Base-by-base conservation (phyloP, 2,888 invertebrate species). In the Eristalis tenax region DNA sequence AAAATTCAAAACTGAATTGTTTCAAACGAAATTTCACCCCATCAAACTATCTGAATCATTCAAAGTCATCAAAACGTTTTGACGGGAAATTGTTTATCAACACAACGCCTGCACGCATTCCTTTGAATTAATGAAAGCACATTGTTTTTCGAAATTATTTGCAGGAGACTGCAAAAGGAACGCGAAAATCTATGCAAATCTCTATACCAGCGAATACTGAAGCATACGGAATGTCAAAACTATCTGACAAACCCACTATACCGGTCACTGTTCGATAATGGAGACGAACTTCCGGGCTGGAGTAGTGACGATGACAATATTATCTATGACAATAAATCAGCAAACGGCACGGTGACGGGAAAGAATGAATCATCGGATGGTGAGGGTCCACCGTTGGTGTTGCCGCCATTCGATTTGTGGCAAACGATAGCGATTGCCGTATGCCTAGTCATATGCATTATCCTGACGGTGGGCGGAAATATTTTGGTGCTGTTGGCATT, bases 401-500 rank as follows among this genome's bases (percentile, higher is more conserved):
- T 97, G 89, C 97, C 97, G 71, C 98, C 98, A 5, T 98, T 98
- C 93, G 96, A 96, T 81, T 94, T 97, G 68, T 98, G 98, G 98
- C 95, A 98, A 93, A 97, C 98, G 13, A 95, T 97, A 83, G 94
- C 98, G 90, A 97, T 99, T 89, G 98, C 98, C 28, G 95, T 98
- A 66, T 96, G 97, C 91, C 94, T 99, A 89, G 96, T 96, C 35
- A 94, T 98, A 88, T 98, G 98, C 92, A 98, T 98, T 90, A 94
- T 99, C 63, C 94, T 99, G 89, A 99, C 99, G 0, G 97, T 99
- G 84, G 96, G 97, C 87, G 99, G 99, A 75, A 99, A 99, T 92
- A 97, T 99, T 75, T 95, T 99, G 88, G 99, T 99, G 77, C 95
- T 99, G 75, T 94, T 99, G 90, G 98, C 99, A 64, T 99, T 99